phyloP scores from a whole-genome alignment of 1,140 invertebrate species.

The Cryptotermes secundus region DNA sequence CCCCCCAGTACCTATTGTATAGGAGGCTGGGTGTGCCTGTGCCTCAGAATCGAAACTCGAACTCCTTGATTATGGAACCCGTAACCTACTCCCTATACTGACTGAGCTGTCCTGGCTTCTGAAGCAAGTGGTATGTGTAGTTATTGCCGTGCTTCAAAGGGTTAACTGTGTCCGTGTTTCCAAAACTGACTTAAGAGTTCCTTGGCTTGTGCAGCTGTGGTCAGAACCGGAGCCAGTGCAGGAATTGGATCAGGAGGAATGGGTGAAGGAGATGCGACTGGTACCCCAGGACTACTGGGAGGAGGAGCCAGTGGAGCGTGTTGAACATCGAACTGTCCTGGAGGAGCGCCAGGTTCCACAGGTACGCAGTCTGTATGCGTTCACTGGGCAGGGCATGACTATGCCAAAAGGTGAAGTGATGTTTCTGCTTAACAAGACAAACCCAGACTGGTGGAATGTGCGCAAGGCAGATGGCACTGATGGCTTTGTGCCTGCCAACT shows the following conservation, averaged over 20 bases:
- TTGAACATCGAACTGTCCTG: constrained; percentile 79
- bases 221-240: constrained; percentile 63
- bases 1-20: too few relatives aligned
- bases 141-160: too few relatives aligned
- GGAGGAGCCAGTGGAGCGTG: constrained; percentile 81
- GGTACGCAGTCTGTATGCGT: constrained; percentile 85
- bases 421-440: constrained; percentile 92
- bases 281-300: constrained; percentile 90
- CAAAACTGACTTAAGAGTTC: too few relatives aligned
- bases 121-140: too few relatives aligned
- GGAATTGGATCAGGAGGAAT: constrained; percentile 70
- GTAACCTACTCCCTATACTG: too few relatives aligned
- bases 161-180: too few relatives aligned
- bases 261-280: constrained; percentile 72
- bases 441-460: constrained; percentile 98
- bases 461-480: constrained; percentile 87
- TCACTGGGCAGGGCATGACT: constrained; percentile 89
- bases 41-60: too few relatives aligned
- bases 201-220: constrained; percentile 54
- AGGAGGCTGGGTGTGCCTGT: too few relatives aligned
- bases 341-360: constrained; percentile 88
- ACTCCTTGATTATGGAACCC: too few relatives aligned
- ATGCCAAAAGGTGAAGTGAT: constrained; percentile 92
- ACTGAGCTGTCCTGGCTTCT: too few relatives aligned
- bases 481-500: constrained; percentile 97